Evolutionary conservation across 2,888 invertebrate species (phyloP).

Genomic region (Augochlorella aurata): DNA sequence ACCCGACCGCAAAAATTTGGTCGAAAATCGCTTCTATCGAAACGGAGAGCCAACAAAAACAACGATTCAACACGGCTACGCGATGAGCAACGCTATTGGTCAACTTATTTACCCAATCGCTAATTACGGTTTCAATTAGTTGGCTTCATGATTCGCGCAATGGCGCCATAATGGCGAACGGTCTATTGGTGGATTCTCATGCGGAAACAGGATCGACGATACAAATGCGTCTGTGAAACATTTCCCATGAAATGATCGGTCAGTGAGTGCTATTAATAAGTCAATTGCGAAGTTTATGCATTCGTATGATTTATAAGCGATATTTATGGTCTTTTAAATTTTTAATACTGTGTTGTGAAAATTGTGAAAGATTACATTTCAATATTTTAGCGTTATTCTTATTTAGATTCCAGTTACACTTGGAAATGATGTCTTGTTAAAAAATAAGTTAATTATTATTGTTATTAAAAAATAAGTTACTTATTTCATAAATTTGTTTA

Average conservation of each 20-base stretch:
- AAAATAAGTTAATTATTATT: too few species aligned
- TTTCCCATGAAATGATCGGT: neutral
- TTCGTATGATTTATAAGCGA: too few species aligned
- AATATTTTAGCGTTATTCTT: too few species aligned
- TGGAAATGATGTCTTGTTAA: too few species aligned
- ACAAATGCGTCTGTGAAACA: neutral
- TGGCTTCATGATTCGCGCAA: conserved; percentile 1
- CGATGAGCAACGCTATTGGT: neutral
- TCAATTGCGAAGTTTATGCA: too few species aligned
- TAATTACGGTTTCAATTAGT: conserved; percentile 29
- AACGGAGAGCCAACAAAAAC: neutral
- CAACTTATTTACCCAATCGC: conserved; percentile 16
- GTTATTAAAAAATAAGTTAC: too few species aligned
- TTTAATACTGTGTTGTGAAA: too few species aligned
- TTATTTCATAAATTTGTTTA: too few species aligned
- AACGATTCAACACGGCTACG: neutral
- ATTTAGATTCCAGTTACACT: too few species aligned
- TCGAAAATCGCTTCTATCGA: neutral
- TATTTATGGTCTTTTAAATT: too few species aligned
- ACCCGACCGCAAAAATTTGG: neutral
- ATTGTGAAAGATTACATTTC: too few species aligned
- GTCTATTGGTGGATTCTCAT: too few species aligned
- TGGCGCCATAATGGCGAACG: neutral
- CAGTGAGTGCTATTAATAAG: neutral
- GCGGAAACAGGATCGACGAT: neutral